phyloP scores from a whole-genome alignment of 2,888 invertebrate species.

The Podabrus alpinus region DNA sequence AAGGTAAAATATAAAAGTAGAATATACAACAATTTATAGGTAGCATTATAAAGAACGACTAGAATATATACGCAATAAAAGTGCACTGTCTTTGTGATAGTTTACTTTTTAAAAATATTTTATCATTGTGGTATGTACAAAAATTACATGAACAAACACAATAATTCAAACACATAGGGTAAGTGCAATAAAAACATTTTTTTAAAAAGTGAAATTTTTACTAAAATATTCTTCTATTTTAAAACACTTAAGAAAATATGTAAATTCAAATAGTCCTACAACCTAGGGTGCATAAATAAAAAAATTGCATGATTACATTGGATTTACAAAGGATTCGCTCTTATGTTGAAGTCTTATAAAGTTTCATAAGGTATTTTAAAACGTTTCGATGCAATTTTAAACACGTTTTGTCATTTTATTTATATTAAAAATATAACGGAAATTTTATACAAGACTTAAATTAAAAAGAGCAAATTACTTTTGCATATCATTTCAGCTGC shows the following conservation, averaged over 20 bases:
- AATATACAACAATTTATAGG: not conserved
- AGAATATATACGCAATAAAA: not conserved
- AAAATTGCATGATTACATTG: not conserved
- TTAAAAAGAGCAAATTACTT: too few relatives aligned
- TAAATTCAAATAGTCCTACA: not conserved
- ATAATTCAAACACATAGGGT: not conserved
- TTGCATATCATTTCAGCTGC: too few relatives aligned
- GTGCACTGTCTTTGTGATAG: not conserved
- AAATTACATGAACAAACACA: not conserved
- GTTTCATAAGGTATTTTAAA: not conserved
- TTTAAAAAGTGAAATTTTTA: not conserved
- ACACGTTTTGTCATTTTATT: not conserved
- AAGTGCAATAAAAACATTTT: not conserved
- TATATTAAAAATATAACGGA: not conserved
- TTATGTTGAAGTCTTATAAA: not conserved
- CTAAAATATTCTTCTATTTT: not conserved
- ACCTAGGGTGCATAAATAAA: not conserved
- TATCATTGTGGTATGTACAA: not conserved
- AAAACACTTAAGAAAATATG: not conserved
- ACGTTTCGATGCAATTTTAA: not conserved
- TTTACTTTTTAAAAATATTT: not conserved
- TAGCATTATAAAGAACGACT: not conserved
- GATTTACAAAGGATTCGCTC: not conserved
- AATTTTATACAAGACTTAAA: not conserved
- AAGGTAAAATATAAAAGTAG: not conserved